Evolutionary conservation across 2,888 invertebrate genomes (phyloP).

Genomic region (Nephrocerus scutellatus): DNA sequence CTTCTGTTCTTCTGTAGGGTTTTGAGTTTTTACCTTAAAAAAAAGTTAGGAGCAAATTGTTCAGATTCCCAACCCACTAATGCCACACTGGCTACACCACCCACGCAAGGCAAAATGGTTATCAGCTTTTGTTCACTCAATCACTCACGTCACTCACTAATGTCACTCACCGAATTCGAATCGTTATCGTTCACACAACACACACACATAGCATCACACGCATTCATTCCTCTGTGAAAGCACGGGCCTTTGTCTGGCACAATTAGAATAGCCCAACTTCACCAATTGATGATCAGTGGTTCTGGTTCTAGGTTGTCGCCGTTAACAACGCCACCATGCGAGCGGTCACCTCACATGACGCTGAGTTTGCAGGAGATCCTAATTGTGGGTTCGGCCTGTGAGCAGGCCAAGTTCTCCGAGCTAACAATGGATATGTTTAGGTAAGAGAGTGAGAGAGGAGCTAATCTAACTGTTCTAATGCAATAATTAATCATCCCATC

Average conservation of each 20-base stretch:
- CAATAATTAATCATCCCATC: too few relatives aligned
- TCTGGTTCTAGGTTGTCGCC: slow-evolving; percentile 66
- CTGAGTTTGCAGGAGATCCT: slow-evolving; percentile 87
- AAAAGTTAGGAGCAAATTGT: slow-evolving; percentile 18
- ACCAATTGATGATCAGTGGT: slow-evolving; percentile 46
- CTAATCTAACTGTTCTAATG: neutral
- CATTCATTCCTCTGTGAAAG: slow-evolving; percentile 47
- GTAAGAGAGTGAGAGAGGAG: slow-evolving; percentile 24
- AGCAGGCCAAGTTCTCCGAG: slow-evolving; percentile 95
- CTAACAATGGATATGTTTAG: slow-evolving; percentile 94
- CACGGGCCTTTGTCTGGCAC: slow-evolving; percentile 47
- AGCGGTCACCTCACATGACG: slow-evolving; percentile 78
- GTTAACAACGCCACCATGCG: slow-evolving; percentile 77
- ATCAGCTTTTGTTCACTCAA: slow-evolving; percentile 17
- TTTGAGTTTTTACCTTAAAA: slow-evolving; percentile 9
- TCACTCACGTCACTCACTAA: slow-evolving; percentile 20
- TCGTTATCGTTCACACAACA: slow-evolving; percentile 21
- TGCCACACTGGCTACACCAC: too few relatives aligned
- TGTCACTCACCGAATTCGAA: slow-evolving; percentile 6
- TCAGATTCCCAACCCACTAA: slow-evolving; percentile 11
- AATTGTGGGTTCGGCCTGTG: slow-evolving; percentile 86
- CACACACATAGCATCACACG: slow-evolving; percentile 42
- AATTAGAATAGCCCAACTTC: slow-evolving; percentile 47
- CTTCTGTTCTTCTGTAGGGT: slow-evolving; percentile 3
- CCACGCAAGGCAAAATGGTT: too few relatives aligned